Percentiles rank a stretch among this genome's conserved stretches.
These are phyloP conservation scores for Chelon labrosus DNA, from an alignment of 2,797 vertebrate species.

Conservation along the genomic window DNA sequence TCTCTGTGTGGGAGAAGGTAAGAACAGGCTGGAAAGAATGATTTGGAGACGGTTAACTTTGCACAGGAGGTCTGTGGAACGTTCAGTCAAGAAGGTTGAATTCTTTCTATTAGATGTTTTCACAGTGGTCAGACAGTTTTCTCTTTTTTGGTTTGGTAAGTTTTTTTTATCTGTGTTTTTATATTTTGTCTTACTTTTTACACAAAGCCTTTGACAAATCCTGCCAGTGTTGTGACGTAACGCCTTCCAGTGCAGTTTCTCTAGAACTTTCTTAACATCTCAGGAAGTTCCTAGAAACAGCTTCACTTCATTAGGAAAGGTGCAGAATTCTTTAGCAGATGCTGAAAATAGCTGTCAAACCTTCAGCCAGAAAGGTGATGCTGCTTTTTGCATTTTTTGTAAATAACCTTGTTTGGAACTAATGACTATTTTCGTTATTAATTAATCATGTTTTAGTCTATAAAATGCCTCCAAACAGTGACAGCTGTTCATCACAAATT, in stretches of 20 bases:
- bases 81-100: slow-evolving; percentile 2
- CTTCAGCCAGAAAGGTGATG: not conserved
- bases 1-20: slow-evolving; percentile 88
- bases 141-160: not conserved
- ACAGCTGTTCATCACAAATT: not conserved
- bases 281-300: slow-evolving; percentile 26
- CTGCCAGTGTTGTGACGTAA: not conserved
- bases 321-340: not conserved
- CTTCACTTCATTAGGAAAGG: not conserved
- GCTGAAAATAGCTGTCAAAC: not conserved
- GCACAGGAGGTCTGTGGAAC: slow-evolving; percentile 3
- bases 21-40: slow-evolving; percentile 38
- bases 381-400: not conserved
- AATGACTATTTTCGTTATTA: too few relatives aligned
- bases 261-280: not conserved
- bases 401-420: not conserved
- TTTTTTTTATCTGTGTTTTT: not conserved
- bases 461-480: too few relatives aligned
- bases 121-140: not conserved
- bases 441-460: too few relatives aligned
- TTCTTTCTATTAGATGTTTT: slow-evolving; percentile 42
- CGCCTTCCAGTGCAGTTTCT: not conserved
- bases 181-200: not conserved
- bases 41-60: slow-evolving; percentile 12
- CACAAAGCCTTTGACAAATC: slow-evolving; percentile 4